phyloP scores from a whole-genome alignment of 2,113 vertebrate species.

The Tichodroma muraria region DNA sequence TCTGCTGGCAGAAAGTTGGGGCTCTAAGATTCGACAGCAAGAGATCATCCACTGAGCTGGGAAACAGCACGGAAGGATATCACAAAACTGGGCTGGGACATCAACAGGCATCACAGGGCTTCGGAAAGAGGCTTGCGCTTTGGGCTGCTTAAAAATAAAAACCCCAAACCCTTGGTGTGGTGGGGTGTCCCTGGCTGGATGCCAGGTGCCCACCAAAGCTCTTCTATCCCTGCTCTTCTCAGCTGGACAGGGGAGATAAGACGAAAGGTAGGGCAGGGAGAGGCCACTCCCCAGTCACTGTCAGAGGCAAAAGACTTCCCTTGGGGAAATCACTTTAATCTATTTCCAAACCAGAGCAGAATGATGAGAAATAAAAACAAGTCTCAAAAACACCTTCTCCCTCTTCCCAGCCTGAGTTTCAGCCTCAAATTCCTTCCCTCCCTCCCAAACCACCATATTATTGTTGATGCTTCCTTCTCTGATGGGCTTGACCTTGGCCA shows the following conservation, averaged over 20 bases:
- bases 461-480: not conserved
- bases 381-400: not conserved
- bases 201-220: not conserved
- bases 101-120: not conserved
- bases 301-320: not conserved
- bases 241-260: not conserved
- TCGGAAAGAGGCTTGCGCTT: not conserved
- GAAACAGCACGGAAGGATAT: not conserved
- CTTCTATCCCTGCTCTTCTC: not conserved
- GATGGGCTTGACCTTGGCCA: not conserved
- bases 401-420: not conserved
- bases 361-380: not conserved
- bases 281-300: not conserved
- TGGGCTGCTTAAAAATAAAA: not conserved
- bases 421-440: not conserved
- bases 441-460: not conserved
- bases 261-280: not conserved
- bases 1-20: constrained; percentile 19
- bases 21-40: not conserved
- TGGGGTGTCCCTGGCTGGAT: not conserved
- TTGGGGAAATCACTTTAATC: not conserved
- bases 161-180: too few relatives aligned
- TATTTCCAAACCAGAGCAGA: not conserved
- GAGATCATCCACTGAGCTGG: not conserved
- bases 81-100: not conserved